Evolutionary conservation across 2,797 vertebrate species (phyloP).

Genomic region (Sibirionetta formosa): DNA sequence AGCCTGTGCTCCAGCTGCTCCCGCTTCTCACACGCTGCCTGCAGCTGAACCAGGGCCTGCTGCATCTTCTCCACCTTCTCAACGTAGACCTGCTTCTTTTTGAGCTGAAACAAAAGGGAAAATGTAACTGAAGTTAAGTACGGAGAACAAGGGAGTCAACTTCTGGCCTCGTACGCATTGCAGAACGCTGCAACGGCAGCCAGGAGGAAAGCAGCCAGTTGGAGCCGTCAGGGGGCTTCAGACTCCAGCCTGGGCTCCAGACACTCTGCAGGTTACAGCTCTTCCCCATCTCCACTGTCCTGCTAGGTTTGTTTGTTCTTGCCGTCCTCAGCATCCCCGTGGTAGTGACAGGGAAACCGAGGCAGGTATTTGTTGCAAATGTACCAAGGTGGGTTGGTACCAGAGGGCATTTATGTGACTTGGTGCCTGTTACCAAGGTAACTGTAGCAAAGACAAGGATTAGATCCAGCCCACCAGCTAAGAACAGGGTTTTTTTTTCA

Average conservation of each 20-base stretch:
- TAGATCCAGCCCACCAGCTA: not conserved
- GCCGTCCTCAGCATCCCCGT: not conserved
- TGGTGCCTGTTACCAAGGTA: not conserved
- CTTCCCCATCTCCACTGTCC: not conserved
- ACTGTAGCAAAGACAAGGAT: not conserved
- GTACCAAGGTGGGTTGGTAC: not conserved
- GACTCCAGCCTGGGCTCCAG: not conserved
- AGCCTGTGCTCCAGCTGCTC: constrained; percentile 96
- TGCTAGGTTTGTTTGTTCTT: not conserved
- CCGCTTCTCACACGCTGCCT: constrained; percentile 97
- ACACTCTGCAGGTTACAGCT: not conserved
- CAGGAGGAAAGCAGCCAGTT: rapidly evolving
- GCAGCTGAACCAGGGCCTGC: constrained; percentile 95
- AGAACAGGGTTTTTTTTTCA: not conserved
- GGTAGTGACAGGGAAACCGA: not conserved
- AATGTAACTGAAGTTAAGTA: not conserved
- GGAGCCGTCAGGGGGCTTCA: not conserved
- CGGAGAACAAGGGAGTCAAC: rapidly evolving
- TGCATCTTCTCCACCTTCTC: constrained; percentile 99
- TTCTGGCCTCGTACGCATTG: not conserved
- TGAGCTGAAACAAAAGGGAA: constrained; percentile 84
- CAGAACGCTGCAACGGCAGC: not conserved
- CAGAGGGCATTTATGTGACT: not conserved
- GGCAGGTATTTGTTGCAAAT: not conserved
- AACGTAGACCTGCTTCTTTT: constrained; percentile 98